A percentile compares a stretch with the other conserved stretches of the same genome.
phyloP scores from a whole-genome alignment of 2,888 invertebrate genomes.

The Folsomia manolachei region DNA sequence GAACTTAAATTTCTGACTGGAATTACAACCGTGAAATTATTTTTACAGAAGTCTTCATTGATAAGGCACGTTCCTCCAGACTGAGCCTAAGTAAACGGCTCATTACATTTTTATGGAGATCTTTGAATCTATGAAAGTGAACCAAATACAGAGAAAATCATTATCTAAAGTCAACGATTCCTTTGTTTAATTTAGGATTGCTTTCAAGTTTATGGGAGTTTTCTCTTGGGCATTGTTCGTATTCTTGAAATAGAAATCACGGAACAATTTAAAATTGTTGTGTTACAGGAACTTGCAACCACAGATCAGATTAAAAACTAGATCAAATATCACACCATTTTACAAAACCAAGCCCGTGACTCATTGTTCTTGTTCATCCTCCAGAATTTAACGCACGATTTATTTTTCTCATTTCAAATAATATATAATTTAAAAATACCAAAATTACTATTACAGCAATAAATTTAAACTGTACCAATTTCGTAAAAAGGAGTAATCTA shows the following conservation, averaged over 20 bases:
- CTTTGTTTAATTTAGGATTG: background rate
- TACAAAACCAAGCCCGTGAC: background rate
- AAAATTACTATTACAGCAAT: background rate
- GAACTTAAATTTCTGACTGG: background rate
- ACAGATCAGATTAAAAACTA: background rate
- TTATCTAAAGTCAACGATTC: background rate
- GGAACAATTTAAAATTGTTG: background rate
- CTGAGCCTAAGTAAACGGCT: background rate
- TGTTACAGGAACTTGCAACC: too few species aligned
- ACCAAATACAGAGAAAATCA: background rate
- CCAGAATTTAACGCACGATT: background rate
- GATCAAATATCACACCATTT: background rate
- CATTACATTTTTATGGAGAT: background rate
- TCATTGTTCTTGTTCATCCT: background rate
- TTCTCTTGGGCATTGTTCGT: background rate
- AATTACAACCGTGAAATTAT: background rate
- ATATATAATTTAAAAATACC: background rate
- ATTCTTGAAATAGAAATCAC: background rate
- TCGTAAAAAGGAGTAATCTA: too few species aligned
- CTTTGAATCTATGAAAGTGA: background rate
- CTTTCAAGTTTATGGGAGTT: background rate
- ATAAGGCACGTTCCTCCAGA: background rate
- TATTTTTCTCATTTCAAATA: background rate
- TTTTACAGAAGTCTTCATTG: background rate
- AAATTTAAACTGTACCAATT: background rate